Evolutionary conservation across 30 jellyfish, hydroid and myxozoan genomes (phyloP).

Genomic region (Hydractinia symbiolongicarpus): DNA sequence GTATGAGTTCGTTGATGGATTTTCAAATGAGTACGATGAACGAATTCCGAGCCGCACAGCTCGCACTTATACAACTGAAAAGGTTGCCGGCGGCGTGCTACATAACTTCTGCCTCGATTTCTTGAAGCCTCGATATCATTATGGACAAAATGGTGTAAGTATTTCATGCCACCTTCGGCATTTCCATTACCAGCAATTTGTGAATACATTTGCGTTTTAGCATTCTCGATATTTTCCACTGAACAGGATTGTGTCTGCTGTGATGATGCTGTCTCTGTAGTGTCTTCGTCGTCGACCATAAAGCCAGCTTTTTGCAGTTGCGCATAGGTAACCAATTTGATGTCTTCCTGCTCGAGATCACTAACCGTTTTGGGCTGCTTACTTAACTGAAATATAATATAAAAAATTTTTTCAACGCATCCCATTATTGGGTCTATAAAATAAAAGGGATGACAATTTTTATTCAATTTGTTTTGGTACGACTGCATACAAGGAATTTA

Average conservation of each 20-base stretch:
- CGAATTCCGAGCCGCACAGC: constrained; percentile 26
- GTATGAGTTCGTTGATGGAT: constrained; percentile 30
- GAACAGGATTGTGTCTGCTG: background rate
- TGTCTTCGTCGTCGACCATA: constrained; percentile 11
- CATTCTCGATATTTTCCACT: background rate
- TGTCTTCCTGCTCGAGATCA: constrained; percentile 3
- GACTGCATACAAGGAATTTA: background rate
- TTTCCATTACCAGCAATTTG: background rate
- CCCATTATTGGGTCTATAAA: background rate
- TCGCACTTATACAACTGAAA: constrained; percentile 20
- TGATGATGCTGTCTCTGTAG: background rate
- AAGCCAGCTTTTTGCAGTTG: constrained; percentile 8
- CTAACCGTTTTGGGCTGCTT: background rate
- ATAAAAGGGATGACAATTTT: background rate
- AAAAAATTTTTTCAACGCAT: background rate
- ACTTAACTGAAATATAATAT: constrained; percentile 4
- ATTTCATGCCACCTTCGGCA: background rate
- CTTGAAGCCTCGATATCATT: constrained; percentile 4
- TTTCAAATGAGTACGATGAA: constrained; percentile 26
- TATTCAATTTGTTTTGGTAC: background rate
- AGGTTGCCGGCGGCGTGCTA: constrained; percentile 10
- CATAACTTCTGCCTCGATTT: constrained; percentile 1
- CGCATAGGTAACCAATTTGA: constrained; percentile 15
- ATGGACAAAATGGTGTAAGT: background rate
- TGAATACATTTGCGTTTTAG: background rate